Base-by-base conservation (phyloP, 64 coral and sea anemone genomes). In the Montipora foliosa region DNA sequence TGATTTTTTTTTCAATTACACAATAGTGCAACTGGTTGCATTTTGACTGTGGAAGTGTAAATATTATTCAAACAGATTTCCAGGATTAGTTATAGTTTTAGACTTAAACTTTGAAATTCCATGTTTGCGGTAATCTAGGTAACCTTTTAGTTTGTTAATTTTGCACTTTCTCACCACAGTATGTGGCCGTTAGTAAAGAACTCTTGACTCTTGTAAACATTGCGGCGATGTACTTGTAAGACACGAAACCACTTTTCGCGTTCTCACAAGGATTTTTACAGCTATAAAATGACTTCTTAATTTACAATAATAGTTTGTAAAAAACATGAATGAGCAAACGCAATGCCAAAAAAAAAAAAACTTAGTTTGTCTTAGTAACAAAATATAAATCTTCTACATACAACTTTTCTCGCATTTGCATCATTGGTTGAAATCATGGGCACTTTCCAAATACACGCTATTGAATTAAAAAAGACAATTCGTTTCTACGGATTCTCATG, bases 151-250 rank as follows among this genome's bases (percentile, higher is more conserved):
- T 72, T 21, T 24, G 17, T 47, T 57, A 57, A 20, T 22, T 71
- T 86, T 86, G 19, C 82, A 46, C 60, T 86, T 13, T 86, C 46
- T 10, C 82, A 49, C 37, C 82, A 5, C 82, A 48, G 82, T 72
- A 49, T 86, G 82, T 71, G 44, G 82, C 11, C 64, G 47, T 45
- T 46, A 46, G 20, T 70, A 48, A 69, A 85, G 46, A 69, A 64
- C 61, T 20, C 19, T 86, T 72, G 60, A 44, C 45, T 50, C 47
- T 20, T n/a, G 15, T 45, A 51, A 64, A 22, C 62, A 16, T 13
- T 71, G 4, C 17, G 62, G 37, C 46, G 67, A 47, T 49, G 46
- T 7, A 49, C 8, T 72, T 72, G 48, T 8, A 12, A 1, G 12
- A 19, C 15, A 86, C 17, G 66, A 21, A 49, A 66, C 46, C 66